Percentiles rank a stretch among this genome's conserved stretches.
Evolutionary conservation across 2,888 invertebrate genomes (phyloP).

Genomic region (Hemaris fuciformis): DNA sequence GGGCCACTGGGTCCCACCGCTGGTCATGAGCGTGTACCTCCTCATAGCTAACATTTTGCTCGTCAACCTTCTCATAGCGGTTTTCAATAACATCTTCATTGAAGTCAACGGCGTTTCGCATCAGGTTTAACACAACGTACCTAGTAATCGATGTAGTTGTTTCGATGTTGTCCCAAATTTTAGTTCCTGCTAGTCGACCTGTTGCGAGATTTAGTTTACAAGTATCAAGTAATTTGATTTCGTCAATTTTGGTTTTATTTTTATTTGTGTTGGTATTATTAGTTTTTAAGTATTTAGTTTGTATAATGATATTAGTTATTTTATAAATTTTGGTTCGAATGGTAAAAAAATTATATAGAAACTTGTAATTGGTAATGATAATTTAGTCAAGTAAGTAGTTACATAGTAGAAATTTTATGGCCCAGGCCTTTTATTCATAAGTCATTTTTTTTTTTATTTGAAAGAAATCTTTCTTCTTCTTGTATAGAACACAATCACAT

Average conservation of each 20-base stretch:
- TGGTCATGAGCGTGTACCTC: constrained; percentile 97
- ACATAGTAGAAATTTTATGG: no score
- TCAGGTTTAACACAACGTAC: constrained; percentile 83
- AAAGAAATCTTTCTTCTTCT: no score
- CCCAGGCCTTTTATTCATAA: no score
- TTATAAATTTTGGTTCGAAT: not conserved
- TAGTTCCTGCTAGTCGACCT: constrained; percentile 45
- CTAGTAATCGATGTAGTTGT: constrained; percentile 44
- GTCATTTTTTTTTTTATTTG: no score
- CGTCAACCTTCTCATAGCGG: constrained; percentile 98
- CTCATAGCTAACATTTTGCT: constrained; percentile 98
- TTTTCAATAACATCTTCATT: constrained; percentile 98
- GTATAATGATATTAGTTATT: constrained; percentile 12
- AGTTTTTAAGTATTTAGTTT: constrained; percentile 11
- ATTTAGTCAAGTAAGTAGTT: no score
- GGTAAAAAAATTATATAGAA: not conserved
- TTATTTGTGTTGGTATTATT: constrained; percentile 10
- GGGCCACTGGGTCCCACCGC: constrained; percentile 97
- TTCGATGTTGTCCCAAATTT: constrained; percentile 42
- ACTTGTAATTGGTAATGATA: no score
- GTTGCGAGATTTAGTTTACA: constrained; percentile 74
- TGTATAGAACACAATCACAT: no score
- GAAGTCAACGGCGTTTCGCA: constrained; percentile 97
- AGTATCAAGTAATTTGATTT: constrained; percentile 11
- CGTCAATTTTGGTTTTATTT: constrained; percentile 11